These are phyloP conservation scores for Drosophila mimetica DNA, from an alignment of 2,888 invertebrate genomes.

Conservation along the genomic window DNA sequence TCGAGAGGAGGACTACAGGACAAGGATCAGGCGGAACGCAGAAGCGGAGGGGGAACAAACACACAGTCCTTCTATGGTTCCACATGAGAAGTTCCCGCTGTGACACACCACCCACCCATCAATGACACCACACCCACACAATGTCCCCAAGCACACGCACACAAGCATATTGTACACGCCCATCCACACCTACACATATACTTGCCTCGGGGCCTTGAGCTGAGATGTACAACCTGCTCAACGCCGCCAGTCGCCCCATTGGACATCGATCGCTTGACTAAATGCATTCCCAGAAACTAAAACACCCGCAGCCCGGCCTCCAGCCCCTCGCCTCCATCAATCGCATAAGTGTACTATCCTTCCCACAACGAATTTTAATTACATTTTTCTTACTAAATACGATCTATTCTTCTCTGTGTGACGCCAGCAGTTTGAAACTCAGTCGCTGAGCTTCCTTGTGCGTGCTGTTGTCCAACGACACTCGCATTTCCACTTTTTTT, in stretches of 20 bases:
- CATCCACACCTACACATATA: constrained; percentile 10
- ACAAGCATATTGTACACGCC: constrained; percentile 24
- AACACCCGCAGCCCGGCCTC: constrained; percentile 37
- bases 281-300: constrained; percentile 11
- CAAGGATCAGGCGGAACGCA: constrained; percentile 5
- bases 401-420: constrained; percentile 17
- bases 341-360: constrained; percentile 9
- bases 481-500: constrained; percentile 33
- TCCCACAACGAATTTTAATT: constrained; percentile 4
- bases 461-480: constrained; percentile 73
- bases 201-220: constrained; percentile 7
- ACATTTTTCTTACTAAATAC: constrained; percentile 14
- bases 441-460: constrained; percentile 66
- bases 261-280: constrained; percentile 13
- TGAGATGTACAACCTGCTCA: neutral
- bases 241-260: constrained; percentile 1
- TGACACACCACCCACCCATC: constrained; percentile 51
- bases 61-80: constrained; percentile 79
- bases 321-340: constrained; percentile 30
- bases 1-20: neutral
- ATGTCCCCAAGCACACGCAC: constrained; percentile 24
- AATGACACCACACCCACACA: constrained; percentile 24
- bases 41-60: constrained; percentile 18
- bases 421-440: constrained; percentile 57
- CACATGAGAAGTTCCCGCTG: constrained; percentile 76